phyloP scores from a whole-genome alignment of 2,113 vertebrate species.

The Cephalopholis sonnerati region DNA sequence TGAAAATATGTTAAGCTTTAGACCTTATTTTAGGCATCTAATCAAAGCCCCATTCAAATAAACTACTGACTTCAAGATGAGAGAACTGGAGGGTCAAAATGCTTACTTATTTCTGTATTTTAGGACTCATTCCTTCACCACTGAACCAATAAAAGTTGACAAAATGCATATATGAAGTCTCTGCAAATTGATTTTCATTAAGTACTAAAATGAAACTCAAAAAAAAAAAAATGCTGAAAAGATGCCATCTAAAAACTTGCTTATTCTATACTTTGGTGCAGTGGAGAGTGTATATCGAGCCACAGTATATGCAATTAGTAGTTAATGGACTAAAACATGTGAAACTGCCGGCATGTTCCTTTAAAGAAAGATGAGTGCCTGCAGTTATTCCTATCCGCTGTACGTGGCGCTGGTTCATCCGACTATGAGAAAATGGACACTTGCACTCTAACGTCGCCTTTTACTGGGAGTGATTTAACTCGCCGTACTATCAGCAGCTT shows the following conservation, averaged over 20 bases:
- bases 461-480: not conserved
- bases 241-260: conserved; percentile 44
- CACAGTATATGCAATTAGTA: conserved; percentile 40
- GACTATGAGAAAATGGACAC: not conserved
- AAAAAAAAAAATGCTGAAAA: not conserved
- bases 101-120: too few species aligned
- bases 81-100: too few species aligned
- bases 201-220: not conserved
- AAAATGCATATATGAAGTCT: not conserved
- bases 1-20: too few species aligned
- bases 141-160: not conserved
- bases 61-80: too few species aligned
- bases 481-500: not conserved
- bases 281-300: conserved; percentile 23
- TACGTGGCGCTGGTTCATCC: not conserved
- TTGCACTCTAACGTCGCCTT: not conserved
- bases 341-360: conserved; percentile 53
- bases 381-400: not conserved
- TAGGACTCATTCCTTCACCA: not conserved
- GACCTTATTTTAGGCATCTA: too few species aligned
- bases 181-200: not conserved
- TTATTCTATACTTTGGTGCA: conserved; percentile 46
- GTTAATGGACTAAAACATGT: conserved; percentile 68
- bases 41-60: too few species aligned
- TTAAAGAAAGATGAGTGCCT: conserved; percentile 13